These are phyloP conservation scores for Dysmachus trigonus DNA, from an alignment of 2,888 invertebrate species.

Conservation along the genomic window DNA sequence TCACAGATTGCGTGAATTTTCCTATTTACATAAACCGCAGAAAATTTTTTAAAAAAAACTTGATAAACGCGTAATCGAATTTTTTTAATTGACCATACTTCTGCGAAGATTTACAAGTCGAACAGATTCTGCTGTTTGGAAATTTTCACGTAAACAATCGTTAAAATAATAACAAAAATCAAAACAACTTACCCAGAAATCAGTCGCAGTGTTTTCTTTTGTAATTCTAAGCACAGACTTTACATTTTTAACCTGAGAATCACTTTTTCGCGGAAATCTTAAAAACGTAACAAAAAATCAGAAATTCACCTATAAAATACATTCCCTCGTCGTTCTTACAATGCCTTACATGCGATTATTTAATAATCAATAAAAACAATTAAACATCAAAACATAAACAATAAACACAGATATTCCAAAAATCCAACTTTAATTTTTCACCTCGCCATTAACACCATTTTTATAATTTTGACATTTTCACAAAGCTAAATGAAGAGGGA, in stretches of 20 bases:
- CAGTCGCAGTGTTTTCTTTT: not conserved
- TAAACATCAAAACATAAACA: not conserved
- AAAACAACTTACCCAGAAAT: not conserved
- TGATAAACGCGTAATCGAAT: not conserved
- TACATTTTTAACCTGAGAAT: not conserved
- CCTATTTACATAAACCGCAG: not conserved
- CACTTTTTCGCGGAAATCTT: not conserved
- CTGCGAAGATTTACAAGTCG: not conserved
- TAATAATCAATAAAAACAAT: not conserved
- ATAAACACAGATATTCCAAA: not conserved
- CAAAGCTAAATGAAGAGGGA: not conserved
- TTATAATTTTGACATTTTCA: constrained; percentile 3
- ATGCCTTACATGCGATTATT: not conserved
- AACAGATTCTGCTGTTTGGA: not conserved
- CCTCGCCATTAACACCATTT: constrained; percentile 9
- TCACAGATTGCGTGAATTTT: not conserved
- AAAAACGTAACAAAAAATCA: not conserved
- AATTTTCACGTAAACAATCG: not conserved
- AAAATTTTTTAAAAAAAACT: not conserved
- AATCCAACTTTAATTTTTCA: constrained; percentile 6
- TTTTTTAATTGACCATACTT: not conserved
- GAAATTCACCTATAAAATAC: not conserved
- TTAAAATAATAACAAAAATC: not conserved
- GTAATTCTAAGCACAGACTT: not conserved
- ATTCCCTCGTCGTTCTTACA: not conserved